Evolutionary conservation across 1,140 invertebrate genomes (phyloP).

Genomic region (Dinoponera quadriceps): DNA sequence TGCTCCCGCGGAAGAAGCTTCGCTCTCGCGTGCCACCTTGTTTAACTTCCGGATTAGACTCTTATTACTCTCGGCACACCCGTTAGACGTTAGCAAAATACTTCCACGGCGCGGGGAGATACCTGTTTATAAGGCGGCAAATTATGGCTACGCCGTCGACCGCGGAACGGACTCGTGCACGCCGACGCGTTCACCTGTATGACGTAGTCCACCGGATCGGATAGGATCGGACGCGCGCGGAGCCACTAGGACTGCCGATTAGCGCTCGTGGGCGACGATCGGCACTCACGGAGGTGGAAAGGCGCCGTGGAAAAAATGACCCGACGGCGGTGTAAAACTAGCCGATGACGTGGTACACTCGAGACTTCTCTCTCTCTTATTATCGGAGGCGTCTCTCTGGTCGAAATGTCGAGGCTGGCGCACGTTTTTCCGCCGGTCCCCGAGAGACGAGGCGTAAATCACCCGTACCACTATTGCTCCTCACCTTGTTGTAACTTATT

Average conservation of each 20-base stretch:
- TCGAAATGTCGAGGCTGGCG: conserved; percentile 29
- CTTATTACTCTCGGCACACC: conserved; percentile 45
- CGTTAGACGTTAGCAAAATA: conserved; percentile 58
- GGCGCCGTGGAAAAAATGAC: conserved; percentile 70
- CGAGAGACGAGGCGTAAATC: too few relatives aligned
- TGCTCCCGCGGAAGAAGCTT: too few relatives aligned
- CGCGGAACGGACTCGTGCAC: conserved; percentile 68
- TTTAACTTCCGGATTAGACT: too few relatives aligned
- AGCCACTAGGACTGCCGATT: conserved; percentile 66
- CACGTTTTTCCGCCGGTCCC: not conserved
- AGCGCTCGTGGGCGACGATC: conserved; percentile 71
- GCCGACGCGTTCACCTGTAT: conserved; percentile 81
- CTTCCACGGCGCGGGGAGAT: conserved; percentile 66
- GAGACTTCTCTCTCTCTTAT: conserved; percentile 17
- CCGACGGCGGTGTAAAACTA: conserved; percentile 64
- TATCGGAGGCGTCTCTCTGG: conserved; percentile 19
- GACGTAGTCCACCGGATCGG: conserved; percentile 79
- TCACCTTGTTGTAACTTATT: too few relatives aligned
- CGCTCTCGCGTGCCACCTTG: too few relatives aligned
- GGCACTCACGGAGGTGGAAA: conserved; percentile 71
- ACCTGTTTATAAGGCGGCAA: conserved; percentile 75
- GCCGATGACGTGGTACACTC: conserved; percentile 64
- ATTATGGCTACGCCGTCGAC: conserved; percentile 70
- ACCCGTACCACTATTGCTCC: too few relatives aligned
- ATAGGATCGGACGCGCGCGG: conserved; percentile 66